phyloP scores from a whole-genome alignment of 2,797 vertebrate species.

The Enoplosus armatus region DNA sequence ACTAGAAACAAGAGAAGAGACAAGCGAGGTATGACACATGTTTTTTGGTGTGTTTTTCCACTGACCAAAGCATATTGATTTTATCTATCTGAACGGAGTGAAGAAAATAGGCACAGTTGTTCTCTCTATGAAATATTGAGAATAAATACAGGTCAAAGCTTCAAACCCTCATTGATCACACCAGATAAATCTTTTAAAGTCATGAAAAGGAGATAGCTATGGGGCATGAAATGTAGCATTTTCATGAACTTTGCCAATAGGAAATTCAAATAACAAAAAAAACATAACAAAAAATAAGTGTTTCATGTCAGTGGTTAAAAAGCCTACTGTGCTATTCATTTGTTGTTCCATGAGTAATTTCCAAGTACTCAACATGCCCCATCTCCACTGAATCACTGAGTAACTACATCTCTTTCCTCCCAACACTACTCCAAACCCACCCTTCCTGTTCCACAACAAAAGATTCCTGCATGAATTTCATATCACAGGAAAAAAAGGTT shows the following conservation, averaged over 20 bases:
- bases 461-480: conserved; percentile 54
- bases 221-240: not conserved
- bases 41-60: not conserved
- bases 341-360: not conserved
- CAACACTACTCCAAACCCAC: conserved; percentile 39
- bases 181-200: not conserved
- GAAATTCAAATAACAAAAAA: not conserved
- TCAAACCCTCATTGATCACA: not conserved
- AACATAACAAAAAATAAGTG: accelerated
- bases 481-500: conserved; percentile 60
- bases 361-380: not conserved
- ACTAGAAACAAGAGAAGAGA: not conserved
- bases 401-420: conserved; percentile 31
- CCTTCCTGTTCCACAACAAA: conserved; percentile 75
- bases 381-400: conserved; percentile 13
- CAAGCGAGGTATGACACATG: not conserved
- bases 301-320: not conserved
- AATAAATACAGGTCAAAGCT: not conserved
- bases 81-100: not conserved
- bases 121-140: not conserved
- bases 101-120: not conserved
- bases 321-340: not conserved
- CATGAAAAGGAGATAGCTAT: not conserved
- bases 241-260: not conserved
- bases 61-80: not conserved